Conservation (phyloP, 1,140 invertebrate species). For the Andrena cerasifolii region DNA sequence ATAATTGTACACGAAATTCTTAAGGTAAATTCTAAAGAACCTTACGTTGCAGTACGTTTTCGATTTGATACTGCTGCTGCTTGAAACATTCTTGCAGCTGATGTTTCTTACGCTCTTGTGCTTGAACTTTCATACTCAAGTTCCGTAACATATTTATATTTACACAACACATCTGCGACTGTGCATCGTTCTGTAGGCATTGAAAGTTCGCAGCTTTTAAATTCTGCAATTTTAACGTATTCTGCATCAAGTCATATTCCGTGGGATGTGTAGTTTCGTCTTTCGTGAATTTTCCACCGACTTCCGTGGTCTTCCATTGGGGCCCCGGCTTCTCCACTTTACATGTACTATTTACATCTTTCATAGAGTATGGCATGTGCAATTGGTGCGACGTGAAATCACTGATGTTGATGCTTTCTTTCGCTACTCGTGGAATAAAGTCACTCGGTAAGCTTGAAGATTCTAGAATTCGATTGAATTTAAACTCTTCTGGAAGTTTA, state of each 20-base stretch:
- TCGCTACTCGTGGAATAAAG: conserved; percentile 32
- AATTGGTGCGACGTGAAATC: conserved; percentile 10
- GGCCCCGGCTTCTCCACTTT: conserved; percentile 27
- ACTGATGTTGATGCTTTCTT: conserved; percentile 66
- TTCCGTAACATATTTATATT: conserved; percentile 80
- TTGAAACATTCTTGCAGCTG: conserved; percentile 85
- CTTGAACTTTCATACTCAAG: conserved; percentile 80
- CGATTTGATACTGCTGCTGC: conserved; percentile 85
- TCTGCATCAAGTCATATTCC: conserved; percentile 80
- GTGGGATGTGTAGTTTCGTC: conserved; percentile 78
- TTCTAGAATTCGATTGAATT: conserved; percentile 52
- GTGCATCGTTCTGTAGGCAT: conserved; percentile 53
- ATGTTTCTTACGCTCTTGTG: conserved; percentile 85
- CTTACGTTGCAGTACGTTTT: conserved; percentile 87
- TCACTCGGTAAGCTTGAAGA: conserved; percentile 43
- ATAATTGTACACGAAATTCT: conserved; percentile 3
- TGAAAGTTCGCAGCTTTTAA: conserved; percentile 60
- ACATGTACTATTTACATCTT: conserved; percentile 17
- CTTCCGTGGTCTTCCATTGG: conserved; percentile 1
- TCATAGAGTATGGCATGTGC: conserved; percentile 3
- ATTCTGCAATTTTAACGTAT: conserved; percentile 81
- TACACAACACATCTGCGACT: conserved; percentile 68
- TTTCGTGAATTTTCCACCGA: conserved; percentile 50
- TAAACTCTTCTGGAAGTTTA: conserved; percentile 33
- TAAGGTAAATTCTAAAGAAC: conserved; percentile 48